Evolutionary conservation across 2,888 invertebrate species (phyloP), one percentile per base, ranked within the genome.

Genomic region (Agonopterix arenella): DNA sequence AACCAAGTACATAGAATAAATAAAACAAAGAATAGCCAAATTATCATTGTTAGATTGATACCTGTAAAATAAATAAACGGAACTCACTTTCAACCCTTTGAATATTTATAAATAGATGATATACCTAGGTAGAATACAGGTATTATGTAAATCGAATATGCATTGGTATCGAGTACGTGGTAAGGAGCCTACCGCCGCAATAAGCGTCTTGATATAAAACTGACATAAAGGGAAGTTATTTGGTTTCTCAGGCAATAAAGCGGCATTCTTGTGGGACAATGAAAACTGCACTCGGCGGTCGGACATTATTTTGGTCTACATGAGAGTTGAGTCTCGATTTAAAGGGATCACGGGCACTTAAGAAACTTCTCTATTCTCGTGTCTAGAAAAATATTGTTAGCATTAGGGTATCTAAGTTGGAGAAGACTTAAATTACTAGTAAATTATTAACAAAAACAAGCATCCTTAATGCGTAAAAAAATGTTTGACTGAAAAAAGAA

Each of bases 191-290:
- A 53, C 53, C 52, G 56, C 58, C 64, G 55, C 70, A 73, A 79
- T 81, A 82, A 79, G 73, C 76, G 66, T 59, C 63, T 54, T 68
- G 72, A 73, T 83, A 83, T 83, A 81, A 83, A 82, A 77, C 70
- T 67, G 71, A 73, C 80, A 84, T 78, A 76, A 76, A 80, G 66
- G 68, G 72, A 73, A 74, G 79, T 78, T 84, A 84, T 85, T 85
- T 81, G 81, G 83, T 83, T 83, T 81, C 74, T 70, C 76, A 68
- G 70, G 76, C 80, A 84, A 84, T 86, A 84, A 83, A 77, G 75
- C 68, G 69, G 76, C 73, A 71, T 75, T 78, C 76, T 74, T 70
- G 62, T 73, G 63, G 79, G 73, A 84, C 84, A 84, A 84, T 83
- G 78, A 76, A 70, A 71, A 76, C 73, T 79, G 79, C 81, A 80